Evolutionary conservation across 2,113 vertebrate genomes (phyloP).

Genomic region (Phycodurus eques): DNA sequence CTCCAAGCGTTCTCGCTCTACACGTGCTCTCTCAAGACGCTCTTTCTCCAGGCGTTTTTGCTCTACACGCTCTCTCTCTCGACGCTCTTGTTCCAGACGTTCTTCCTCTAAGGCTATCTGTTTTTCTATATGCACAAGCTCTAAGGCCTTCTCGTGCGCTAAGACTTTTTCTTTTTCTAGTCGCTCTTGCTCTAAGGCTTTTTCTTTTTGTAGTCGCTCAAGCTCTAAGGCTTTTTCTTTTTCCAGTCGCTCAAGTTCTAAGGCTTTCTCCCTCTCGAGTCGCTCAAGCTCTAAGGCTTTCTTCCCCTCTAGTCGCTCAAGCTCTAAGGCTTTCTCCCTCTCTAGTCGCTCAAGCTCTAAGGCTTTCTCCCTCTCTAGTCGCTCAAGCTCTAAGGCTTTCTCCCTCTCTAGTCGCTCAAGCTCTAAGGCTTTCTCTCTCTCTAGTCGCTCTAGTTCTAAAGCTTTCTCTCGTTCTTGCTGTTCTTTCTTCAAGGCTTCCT

Average conservation of each 20-base stretch:
- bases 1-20: slow-evolving; percentile 15
- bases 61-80: slow-evolving; percentile 37
- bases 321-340: slow-evolving; percentile 27
- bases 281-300: slow-evolving; percentile 35
- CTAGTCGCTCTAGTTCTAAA: slow-evolving; percentile 33
- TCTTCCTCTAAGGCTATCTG: slow-evolving; percentile 39
- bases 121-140: slow-evolving; percentile 36
- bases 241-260: slow-evolving; percentile 34
- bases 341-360: slow-evolving; percentile 33
- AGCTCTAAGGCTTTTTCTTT: slow-evolving; percentile 29
- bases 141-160: slow-evolving; percentile 30
- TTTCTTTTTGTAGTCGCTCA: slow-evolving; percentile 38
- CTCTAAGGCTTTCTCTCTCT: slow-evolving; percentile 29
- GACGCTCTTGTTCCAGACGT: slow-evolving; percentile 30
- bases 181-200: slow-evolving; percentile 37
- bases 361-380: slow-evolving; percentile 27
- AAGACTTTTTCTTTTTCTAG: slow-evolving; percentile 28
- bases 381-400: slow-evolving; percentile 38
- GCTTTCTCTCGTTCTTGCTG: slow-evolving; percentile 31
- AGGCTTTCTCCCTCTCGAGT: slow-evolving; percentile 27
- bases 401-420: slow-evolving; percentile 34
- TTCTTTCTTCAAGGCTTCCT: slow-evolving; percentile 26
- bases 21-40: background rate
- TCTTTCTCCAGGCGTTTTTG: slow-evolving; percentile 36
- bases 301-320: slow-evolving; percentile 36